A percentile compares a stretch with the other conserved stretches of the same genome.
phyloP scores from a whole-genome alignment of 2,113 vertebrate genomes.

The Manacus vitellinus region DNA sequence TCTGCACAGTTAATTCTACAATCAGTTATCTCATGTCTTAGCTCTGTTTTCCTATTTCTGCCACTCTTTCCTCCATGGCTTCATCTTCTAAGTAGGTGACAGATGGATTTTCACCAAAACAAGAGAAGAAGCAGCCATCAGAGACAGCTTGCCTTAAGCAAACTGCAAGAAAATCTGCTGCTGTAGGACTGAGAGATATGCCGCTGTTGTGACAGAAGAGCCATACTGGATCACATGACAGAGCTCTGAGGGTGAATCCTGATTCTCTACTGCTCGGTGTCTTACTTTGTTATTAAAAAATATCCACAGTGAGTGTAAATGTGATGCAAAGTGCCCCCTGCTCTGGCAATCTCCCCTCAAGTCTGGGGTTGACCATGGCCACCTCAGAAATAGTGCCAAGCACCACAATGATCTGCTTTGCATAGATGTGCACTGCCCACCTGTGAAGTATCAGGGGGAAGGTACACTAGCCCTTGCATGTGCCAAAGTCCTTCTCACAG shows the following conservation, averaged over 20 bases:
- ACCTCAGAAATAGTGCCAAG: neutral
- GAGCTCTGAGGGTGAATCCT: neutral
- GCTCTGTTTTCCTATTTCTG: neutral
- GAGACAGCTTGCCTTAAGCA: constrained; percentile 28
- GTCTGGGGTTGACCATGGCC: neutral
- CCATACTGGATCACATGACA: neutral
- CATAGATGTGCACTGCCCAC: neutral
- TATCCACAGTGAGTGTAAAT: neutral
- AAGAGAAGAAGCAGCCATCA: constrained; percentile 20
- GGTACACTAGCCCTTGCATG: neutral
- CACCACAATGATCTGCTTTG: neutral
- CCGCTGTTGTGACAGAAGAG: neutral
- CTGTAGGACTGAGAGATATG: neutral
- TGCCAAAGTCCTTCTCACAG: neutral
- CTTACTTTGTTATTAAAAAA: neutral
- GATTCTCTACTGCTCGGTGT: neutral
- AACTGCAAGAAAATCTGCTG: constrained; percentile 14
- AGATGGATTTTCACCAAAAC: constrained; percentile 44
- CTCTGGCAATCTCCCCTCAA: neutral
- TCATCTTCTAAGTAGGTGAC: neutral
- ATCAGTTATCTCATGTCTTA: neutral
- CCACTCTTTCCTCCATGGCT: neutral
- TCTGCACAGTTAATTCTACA: neutral
- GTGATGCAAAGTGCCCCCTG: neutral
- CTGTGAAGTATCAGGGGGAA: neutral